Conservation (phyloP, 2,113 vertebrate species). For the Jacana jacana region DNA sequence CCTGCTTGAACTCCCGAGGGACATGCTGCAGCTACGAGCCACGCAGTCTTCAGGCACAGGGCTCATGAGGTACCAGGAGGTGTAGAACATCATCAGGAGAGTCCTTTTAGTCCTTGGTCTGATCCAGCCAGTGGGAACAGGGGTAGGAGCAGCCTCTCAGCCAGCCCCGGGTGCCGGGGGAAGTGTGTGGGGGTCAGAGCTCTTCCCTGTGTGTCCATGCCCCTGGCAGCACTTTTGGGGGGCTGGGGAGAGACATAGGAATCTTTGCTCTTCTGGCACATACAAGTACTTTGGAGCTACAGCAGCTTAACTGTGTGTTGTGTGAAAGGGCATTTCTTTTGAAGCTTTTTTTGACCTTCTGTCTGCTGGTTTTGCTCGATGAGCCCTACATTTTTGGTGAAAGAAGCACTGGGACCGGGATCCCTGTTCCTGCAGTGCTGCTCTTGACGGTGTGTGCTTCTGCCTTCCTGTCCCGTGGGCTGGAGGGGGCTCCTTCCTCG, state of each 20-base stretch:
- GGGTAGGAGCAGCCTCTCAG: not conserved
- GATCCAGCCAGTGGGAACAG: not conserved
- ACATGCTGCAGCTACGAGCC: not conserved
- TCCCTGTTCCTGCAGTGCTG: not conserved
- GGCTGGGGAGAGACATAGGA: too few species aligned
- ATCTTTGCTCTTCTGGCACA: not conserved
- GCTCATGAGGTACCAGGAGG: not conserved
- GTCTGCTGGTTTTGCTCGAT: not conserved
- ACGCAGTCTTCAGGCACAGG: not conserved
- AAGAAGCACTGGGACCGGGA: not conserved
- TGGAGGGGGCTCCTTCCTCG: not conserved
- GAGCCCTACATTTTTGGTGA: not conserved
- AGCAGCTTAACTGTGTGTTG: not conserved
- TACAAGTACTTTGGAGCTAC: too few species aligned
- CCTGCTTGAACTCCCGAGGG: not conserved
- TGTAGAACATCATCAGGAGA: not conserved
- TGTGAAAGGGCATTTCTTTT: not conserved
- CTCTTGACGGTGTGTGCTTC: not conserved
- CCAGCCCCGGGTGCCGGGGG: too few species aligned
- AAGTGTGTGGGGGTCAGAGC: not conserved
- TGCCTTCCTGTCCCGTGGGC: not conserved
- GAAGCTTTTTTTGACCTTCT: not conserved
- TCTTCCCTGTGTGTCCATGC: accelerated
- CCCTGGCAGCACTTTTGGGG: not conserved
- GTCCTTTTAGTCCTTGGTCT: not conserved